These are phyloP conservation scores for Sarcophaga bullata DNA, from an alignment of 1,140 invertebrate species.

Conservation along the genomic window DNA sequence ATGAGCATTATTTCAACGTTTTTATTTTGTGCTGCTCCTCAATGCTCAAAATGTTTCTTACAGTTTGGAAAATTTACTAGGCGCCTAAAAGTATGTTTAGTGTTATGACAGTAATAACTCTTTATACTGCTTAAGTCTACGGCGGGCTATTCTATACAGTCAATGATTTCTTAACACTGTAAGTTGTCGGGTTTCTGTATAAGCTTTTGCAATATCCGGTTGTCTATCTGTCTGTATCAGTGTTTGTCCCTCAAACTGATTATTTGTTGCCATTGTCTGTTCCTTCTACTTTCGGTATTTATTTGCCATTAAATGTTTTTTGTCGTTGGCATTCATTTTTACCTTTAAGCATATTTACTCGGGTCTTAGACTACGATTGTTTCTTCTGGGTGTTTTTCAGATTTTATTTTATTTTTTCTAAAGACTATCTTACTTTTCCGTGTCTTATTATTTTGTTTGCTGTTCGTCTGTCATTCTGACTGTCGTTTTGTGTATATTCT, in stretches of 20 bases:
- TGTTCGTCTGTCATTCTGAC: not conserved
- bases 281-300: not conserved
- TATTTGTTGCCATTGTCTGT: not conserved
- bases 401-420: no score
- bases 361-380: no score
- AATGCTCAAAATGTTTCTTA: no score
- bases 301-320: not conserved
- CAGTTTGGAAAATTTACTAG: not conserved
- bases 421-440: no score
- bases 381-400: no score
- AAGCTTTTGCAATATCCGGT: not conserved
- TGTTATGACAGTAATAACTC: constrained; percentile 1
- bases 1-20: no score
- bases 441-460: not conserved
- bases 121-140: not conserved
- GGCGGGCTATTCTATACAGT: not conserved
- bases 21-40: no score
- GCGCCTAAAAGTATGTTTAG: constrained; percentile 5
- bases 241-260: not conserved
- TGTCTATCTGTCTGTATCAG: not conserved
- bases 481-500: not conserved
- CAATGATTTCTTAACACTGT: not conserved
- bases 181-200: not conserved
- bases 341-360: not conserved
- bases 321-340: not conserved